Conservation (phyloP, 2,888 invertebrate species). For the Gonocerus acuteangulatus region DNA sequence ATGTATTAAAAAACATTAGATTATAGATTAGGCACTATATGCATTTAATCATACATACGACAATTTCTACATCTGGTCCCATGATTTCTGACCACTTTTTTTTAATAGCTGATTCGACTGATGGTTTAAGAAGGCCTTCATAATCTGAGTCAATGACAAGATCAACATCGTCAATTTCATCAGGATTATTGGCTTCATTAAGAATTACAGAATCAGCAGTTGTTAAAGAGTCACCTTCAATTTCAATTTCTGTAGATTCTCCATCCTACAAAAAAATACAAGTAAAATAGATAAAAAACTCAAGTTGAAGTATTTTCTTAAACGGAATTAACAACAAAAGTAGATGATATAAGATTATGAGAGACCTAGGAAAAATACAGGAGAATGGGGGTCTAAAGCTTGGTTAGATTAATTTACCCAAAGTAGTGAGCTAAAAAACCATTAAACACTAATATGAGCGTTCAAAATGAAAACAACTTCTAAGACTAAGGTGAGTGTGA, state of each 20-base stretch:
- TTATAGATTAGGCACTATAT: too few relatives aligned
- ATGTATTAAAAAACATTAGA: too few relatives aligned
- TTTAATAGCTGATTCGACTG: slow-evolving; percentile 62
- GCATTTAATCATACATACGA: slow-evolving; percentile 64
- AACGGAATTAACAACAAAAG: background rate
- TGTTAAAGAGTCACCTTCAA: slow-evolving; percentile 71
- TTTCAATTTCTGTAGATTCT: slow-evolving; percentile 65
- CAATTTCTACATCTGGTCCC: slow-evolving; percentile 69
- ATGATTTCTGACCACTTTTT: slow-evolving; percentile 77
- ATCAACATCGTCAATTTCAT: slow-evolving; percentile 52
- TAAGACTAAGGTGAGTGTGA: too few relatives aligned
- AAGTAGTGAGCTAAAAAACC: too few relatives aligned
- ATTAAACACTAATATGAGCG: too few relatives aligned
- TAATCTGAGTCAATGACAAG: slow-evolving; percentile 46
- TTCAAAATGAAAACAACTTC: too few relatives aligned
- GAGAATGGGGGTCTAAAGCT: too few relatives aligned
- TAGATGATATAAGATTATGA: too few relatives aligned
- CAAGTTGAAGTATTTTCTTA: background rate
- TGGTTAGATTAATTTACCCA: too few relatives aligned
- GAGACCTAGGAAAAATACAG: too few relatives aligned
- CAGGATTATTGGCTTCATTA: slow-evolving; percentile 53
- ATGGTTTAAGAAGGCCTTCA: slow-evolving; percentile 60
- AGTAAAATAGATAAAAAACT: background rate
- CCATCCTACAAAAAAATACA: slow-evolving; percentile 51
- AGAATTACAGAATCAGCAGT: slow-evolving; percentile 69